Conservation (phyloP, 2,888 invertebrate species). For the Abrostola tripartita region DNA sequence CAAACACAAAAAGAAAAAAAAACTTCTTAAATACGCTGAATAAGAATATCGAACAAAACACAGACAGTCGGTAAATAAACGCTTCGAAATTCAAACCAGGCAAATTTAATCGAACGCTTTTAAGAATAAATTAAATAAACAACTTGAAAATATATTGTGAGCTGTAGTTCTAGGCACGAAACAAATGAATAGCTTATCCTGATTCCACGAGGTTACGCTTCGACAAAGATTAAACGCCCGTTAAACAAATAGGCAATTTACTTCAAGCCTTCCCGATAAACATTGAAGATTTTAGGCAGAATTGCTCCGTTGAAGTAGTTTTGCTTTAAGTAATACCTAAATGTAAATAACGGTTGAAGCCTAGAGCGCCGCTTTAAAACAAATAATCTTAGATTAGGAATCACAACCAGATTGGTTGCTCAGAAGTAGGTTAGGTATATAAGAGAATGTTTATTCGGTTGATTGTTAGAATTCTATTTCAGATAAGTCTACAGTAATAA, state of each 20-base stretch:
- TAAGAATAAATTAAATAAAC: constrained; percentile 1
- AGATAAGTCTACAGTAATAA: too few species aligned
- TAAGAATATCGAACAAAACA: not conserved
- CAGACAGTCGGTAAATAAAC: not conserved
- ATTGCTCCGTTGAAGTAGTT: constrained; percentile 2
- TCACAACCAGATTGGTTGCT: not conserved
- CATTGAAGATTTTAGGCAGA: constrained; percentile 3
- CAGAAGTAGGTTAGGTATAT: not conserved
- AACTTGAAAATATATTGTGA: not conserved
- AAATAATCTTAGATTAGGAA: constrained; percentile 4
- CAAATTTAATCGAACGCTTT: not conserved
- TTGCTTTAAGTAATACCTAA: not conserved
- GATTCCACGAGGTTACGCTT: not conserved
- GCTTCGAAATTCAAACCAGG: not conserved
- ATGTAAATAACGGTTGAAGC: constrained; percentile 1
- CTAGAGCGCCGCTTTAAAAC: not conserved
- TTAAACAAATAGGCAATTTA: constrained; percentile 8
- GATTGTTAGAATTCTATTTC: too few species aligned
- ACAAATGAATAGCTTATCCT: constrained; percentile 4
- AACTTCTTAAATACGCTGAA: not conserved
- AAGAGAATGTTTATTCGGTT: not conserved
- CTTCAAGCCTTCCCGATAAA: constrained; percentile 5
- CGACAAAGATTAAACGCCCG: constrained; percentile 9
- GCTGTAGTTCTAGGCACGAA: not conserved
- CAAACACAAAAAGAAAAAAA: too few species aligned